Conservation (phyloP, 92 coral and sea anemone species). For the Bergia puertoricense region DNA sequence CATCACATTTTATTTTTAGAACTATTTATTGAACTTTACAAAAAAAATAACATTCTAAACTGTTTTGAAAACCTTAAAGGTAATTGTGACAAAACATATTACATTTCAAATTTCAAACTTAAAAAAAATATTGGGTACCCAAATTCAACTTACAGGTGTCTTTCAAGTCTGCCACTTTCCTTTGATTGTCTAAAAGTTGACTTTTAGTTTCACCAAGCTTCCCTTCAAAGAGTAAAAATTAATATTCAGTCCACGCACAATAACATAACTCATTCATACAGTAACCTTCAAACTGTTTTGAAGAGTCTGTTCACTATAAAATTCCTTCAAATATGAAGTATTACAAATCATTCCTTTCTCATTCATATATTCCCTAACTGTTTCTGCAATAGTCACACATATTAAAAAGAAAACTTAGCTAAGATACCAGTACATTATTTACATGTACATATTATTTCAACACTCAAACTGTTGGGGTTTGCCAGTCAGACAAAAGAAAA, state of each 20-base stretch:
- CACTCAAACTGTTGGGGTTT: too few species aligned
- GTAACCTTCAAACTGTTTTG: neutral
- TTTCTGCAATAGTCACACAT: too few species aligned
- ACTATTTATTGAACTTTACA: neutral
- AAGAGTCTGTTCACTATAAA: neutral
- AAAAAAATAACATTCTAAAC: neutral
- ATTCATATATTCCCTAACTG: too few species aligned
- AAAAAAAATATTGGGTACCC: neutral
- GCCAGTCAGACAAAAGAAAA: too few species aligned
- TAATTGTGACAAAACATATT: too few species aligned
- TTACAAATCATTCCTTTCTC: neutral
- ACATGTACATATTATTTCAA: too few species aligned
- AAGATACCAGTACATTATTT: too few species aligned
- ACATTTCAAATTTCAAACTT: too few species aligned
- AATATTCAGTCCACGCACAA: neutral
- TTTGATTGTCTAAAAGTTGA: slow-evolving; percentile 62
- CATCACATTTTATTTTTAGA: neutral
- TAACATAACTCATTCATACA: too few species aligned
- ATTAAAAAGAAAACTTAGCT: too few species aligned
- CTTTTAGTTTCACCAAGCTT: slow-evolving; percentile 71
- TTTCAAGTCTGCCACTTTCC: slow-evolving; percentile 52
- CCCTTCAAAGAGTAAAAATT: slow-evolving; percentile 41
- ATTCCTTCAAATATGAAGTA: neutral
- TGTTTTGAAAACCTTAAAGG: neutral
- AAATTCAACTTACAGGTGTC: slow-evolving; percentile 29